phyloP scores from a whole-genome alignment of 2,113 vertebrate genomes.

The Potamarius usumacintae region DNA sequence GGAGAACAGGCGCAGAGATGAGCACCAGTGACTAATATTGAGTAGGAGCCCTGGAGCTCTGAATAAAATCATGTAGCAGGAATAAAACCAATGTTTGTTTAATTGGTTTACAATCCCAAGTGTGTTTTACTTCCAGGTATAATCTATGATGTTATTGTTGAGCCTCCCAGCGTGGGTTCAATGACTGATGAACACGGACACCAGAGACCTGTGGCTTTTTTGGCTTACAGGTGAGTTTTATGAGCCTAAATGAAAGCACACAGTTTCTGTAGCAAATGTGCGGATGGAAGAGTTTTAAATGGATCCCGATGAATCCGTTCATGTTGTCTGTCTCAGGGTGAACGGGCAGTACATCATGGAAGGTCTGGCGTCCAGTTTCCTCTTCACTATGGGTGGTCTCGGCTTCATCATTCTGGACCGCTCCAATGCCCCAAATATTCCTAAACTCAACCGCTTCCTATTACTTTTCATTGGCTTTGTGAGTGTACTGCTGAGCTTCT shows the following conservation, averaged over 20 bases:
- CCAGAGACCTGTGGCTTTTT: conserved; percentile 93
- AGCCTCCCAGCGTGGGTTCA: conserved; percentile 96
- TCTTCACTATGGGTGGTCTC: conserved; percentile 97
- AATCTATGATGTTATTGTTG: conserved; percentile 99
- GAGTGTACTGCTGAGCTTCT: conserved; percentile 96
- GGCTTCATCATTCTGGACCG: conserved; percentile 98
- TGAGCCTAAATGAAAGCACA: not conserved
- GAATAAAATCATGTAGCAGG: not conserved
- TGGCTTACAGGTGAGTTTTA: conserved; percentile 87
- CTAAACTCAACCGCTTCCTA: conserved; percentile 96
- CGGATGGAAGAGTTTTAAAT: not conserved
- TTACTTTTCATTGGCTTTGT: conserved; percentile 96
- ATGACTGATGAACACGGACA: conserved; percentile 98
- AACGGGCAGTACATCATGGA: conserved; percentile 99
- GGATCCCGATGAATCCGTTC: not conserved
- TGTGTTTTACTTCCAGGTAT: conserved; percentile 77
- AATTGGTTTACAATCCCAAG: not conserved
- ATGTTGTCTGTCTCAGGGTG: conserved; percentile 74
- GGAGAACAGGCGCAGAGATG: not conserved
- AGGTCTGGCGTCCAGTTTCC: conserved; percentile 95
- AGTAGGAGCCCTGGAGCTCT: not conserved
- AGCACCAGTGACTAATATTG: not conserved
- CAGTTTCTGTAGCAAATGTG: not conserved
- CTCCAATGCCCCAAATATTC: conserved; percentile 97
- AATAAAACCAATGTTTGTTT: not conserved